Conservation (phyloP, 2,113 vertebrate species). For the Podilymbus podiceps region DNA sequence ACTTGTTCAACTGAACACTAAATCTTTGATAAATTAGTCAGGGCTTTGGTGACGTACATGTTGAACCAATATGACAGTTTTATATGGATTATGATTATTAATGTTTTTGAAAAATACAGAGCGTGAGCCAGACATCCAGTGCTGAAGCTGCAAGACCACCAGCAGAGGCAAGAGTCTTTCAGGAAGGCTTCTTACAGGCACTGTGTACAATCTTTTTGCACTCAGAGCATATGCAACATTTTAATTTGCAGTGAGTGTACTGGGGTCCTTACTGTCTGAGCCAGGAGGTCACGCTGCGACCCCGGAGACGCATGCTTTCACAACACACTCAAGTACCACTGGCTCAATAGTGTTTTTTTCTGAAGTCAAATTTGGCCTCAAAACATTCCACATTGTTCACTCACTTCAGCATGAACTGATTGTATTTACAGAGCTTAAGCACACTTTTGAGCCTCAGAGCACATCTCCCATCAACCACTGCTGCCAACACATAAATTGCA, state of each 20-base stretch:
- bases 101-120: conserved; percentile 71
- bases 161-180: conserved; percentile 51
- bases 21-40: conserved; percentile 75
- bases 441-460: conserved; percentile 69
- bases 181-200: conserved; percentile 37
- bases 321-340: conserved; percentile 45
- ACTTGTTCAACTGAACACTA: conserved; percentile 58
- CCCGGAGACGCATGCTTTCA: background rate
- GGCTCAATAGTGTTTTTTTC: conserved; percentile 26
- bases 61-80: conserved; percentile 79
- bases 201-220: conserved; percentile 46
- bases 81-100: conserved; percentile 74
- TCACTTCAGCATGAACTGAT: conserved; percentile 67
- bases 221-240: conserved; percentile 59
- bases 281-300: background rate
- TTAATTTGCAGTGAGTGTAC: conserved; percentile 55
- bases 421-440: conserved; percentile 87
- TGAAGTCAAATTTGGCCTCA: conserved; percentile 61
- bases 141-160: conserved; percentile 67
- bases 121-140: conserved; percentile 64
- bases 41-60: conserved; percentile 72
- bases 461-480: conserved; percentile 58
- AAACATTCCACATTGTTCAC: conserved; percentile 71
- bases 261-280: conserved; percentile 32
- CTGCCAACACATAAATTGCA: conserved; percentile 79